Evolutionary conservation across 2,888 invertebrate genomes (phyloP).

Genomic region (Theodoxus fluviatilis): DNA sequence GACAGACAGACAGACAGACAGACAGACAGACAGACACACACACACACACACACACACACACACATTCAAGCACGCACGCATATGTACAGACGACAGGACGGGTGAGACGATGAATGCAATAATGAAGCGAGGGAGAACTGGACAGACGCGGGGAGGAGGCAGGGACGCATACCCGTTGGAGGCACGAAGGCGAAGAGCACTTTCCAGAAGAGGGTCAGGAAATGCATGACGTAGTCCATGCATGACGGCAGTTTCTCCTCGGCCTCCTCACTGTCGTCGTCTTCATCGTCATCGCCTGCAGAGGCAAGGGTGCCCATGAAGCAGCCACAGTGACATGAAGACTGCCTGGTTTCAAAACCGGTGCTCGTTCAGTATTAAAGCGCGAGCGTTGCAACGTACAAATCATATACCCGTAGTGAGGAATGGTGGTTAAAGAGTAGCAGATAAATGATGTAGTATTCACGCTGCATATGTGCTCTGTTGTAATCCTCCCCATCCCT

Average conservation of each 20-base stretch:
- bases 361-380: no score
- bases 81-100: background rate
- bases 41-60: background rate
- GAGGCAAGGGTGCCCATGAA: no score
- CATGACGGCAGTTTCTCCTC: slow-evolving; percentile 80
- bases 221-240: slow-evolving; percentile 93
- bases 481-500: no score
- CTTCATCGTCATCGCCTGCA: slow-evolving; percentile 50
- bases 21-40: background rate
- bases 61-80: background rate
- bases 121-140: background rate
- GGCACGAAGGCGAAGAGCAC: slow-evolving; percentile 96
- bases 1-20: background rate
- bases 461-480: no score
- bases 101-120: background rate
- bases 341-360: no score
- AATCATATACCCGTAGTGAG: no score
- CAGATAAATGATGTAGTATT: no score
- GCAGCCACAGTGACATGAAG: no score
- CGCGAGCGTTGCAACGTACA: no score
- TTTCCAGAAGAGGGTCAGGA: slow-evolving; percentile 97
- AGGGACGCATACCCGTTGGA: slow-evolving; percentile 82
- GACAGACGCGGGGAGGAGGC: background rate
- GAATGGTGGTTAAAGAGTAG: no score
- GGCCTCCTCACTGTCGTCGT: slow-evolving; percentile 55